A percentile compares a stretch with the other conserved stretches of the same genome.
Conservation (phyloP, 2,888 invertebrate genomes). For the Tiphia femorata region DNA sequence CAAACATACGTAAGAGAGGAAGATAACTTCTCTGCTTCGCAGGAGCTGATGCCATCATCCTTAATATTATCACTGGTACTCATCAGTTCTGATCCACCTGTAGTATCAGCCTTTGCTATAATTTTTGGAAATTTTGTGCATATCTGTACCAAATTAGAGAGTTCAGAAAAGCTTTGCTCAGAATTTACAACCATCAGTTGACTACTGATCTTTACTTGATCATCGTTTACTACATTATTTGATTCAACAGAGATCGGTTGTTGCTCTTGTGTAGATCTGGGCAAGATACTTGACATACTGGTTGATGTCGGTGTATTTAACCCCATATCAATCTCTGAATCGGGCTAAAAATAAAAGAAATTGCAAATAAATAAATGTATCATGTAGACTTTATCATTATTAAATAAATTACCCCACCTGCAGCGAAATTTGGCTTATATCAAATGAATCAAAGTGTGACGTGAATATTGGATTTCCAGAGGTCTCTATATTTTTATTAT, state of each 20-base stretch:
- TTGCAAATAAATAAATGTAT: too few species aligned
- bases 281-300: slow-evolving; percentile 58
- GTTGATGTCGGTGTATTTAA: slow-evolving; percentile 52
- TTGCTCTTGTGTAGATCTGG: slow-evolving; percentile 50
- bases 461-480: slow-evolving; percentile 47
- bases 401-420: slow-evolving; percentile 52
- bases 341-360: too few species aligned
- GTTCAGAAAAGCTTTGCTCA: slow-evolving; percentile 41
- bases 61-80: slow-evolving; percentile 8
- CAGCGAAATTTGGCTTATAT: slow-evolving; percentile 57
- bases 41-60: too few species aligned
- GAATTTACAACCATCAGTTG: slow-evolving; percentile 45
- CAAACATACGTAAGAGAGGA: too few species aligned
- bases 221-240: slow-evolving; percentile 15
- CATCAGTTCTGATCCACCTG: slow-evolving; percentile 39
- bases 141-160: slow-evolving; percentile 38
- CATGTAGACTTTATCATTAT: too few species aligned
- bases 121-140: slow-evolving; percentile 48
- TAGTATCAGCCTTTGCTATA: slow-evolving; percentile 52
- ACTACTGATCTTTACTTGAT: slow-evolving; percentile 24
- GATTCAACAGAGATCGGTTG: slow-evolving; percentile 31
- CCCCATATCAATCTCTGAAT: slow-evolving; percentile 55
- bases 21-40: too few species aligned
- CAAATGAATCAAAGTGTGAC: slow-evolving; percentile 58
- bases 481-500: slow-evolving; percentile 45